Evolutionary conservation across 2,888 invertebrate species (phyloP), one percentile per base, ranked within the genome.

Genomic region (Leptopilina drosophilae): DNA sequence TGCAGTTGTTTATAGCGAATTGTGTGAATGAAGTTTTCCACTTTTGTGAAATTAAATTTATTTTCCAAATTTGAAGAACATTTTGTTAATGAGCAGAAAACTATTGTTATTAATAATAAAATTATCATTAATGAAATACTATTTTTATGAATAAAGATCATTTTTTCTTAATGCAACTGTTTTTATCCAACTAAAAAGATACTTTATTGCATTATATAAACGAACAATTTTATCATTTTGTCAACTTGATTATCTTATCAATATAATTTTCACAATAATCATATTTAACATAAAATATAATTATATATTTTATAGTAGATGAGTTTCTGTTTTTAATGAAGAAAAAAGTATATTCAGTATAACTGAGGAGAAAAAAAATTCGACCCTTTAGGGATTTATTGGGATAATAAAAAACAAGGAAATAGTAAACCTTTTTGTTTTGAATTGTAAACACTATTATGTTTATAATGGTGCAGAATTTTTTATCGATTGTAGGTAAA

Each of bases 241-340:
- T 15, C 62, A 62, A 62, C 62, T 62, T 15, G 7, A 62, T 62
- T 62, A 62, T 62, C 62, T 62, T 62, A 62, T 62, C 62, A 62
- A 62, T 33, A 33, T 15, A n/a, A 15, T 62, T 62, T 20, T 20
- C 7, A 20, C 20, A 20, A 7, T 62, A 62, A 15, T 62, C 15
- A 15, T 20, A 9, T 62, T 62, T 11, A n/a, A n/a, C n/a, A 62
- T 20, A 15, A 62, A 20, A 59, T 5, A 20, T 20, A 20, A 20
- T 20, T 20, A 59, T n/a, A 59, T 59, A 59, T 15, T 15, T 15
- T 59, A n/a, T 59, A 56, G n/a, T 8, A n/a, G n/a, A 15, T 59
- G 5, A 59, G 15, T n/a, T 59, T 5, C 14, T 20, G 20, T 56
- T n/a, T 56, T 56, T 9, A 11, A 12, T 56, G 9, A 46, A 46